Evolutionary conservation across 2,797 vertebrate species (phyloP), one percentile per base, ranked within the genome.

Genomic region (Sebastes dallii): DNA sequence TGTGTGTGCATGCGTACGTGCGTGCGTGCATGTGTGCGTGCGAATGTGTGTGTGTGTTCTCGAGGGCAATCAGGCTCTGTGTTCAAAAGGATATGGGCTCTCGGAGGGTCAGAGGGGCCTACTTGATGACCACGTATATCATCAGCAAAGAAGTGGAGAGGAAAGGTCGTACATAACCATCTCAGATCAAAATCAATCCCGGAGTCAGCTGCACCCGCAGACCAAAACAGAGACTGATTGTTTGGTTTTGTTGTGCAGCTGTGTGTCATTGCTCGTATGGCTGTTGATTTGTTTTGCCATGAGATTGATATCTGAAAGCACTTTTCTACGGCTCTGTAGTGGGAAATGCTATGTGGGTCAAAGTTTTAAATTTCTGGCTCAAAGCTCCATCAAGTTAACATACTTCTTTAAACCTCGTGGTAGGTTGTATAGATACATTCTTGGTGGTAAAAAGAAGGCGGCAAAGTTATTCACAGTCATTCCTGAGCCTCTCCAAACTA

Each of bases 131-230:
- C 54, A 1, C 59, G 78, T 92, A 91, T 75, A 91, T 92, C 93
- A 92, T 88, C 89, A 90, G 79, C 60, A 7, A 46, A 70, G 84
- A 85, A 83, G 79, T 68, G 75, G 73, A 78, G 88, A 89, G 80
- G 88, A 90, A 82, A 89, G 87, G 90, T 92, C 58, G n/a, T 14
- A 36, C 39, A 68, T 79, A 75, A 88, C 60, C 86, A 78, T 86
- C 86, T 83, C 82, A 52, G 77, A 79, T 91, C 79, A 70, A 32
- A 89, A 94, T 92, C 90, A 91, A 88, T 91, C 83, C 82, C 2
- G 0, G 83, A 72, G 75, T 66, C 11, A 7, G 52, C 75, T 66
- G 67, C 66, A 56, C 50, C 74, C 65, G 1, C 81, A 70, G 72
- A 78, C 78, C 61, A 24, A 81, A 82, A 89, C 75, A 75, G 56